Base-by-base conservation (phyloP, 2,797 vertebrate species). In the Myiotriccus ornatus region DNA sequence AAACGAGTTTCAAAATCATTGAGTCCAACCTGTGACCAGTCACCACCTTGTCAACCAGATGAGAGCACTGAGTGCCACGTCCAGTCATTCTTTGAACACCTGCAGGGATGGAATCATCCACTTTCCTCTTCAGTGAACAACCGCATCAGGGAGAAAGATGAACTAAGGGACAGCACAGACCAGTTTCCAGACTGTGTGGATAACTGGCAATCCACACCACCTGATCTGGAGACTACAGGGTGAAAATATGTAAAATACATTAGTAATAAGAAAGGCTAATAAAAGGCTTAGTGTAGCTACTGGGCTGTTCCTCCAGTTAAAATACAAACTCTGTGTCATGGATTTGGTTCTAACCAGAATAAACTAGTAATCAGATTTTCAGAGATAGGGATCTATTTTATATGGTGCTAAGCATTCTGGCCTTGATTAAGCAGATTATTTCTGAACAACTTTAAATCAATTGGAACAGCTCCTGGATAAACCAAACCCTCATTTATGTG, bases 351-450 rank as follows among this genome's bases (percentile, higher is more conserved):
- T 92, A 75, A 93, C 39, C 55, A 87, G 89, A 92, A 93, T 86
- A 95, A 89, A 93, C 39, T 55, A 78, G 76, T 91, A 92, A 93
- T 91, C 89, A 86, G 87, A 94, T 93, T 93, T 91, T 28, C 82
- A 90, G 59, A 90, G 94, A 93, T 87, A 93, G 87, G 62, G 64
- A 94, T 95, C 87, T 88, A 3, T 76, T 86, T 86, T 90, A 59
- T 92, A 84, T 15, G 32, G 62, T 81, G 44, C 59, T 87, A 74
- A 93, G 94, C 63, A 49, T 80, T 70, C 69, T 89, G 73, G 55
- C 59, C 77, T 88, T 76, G 83, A 90, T 93, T 64, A 89, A 86
- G n/a, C 53, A 92, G 91, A 86, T 89, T 86, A 93, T 67, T 96
- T 92, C 87, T 78, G 80, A 91, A 85, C 34, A 82, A 84, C 49